Conservation (phyloP, 2,888 invertebrate species). For the Rhyacophila evoluta region DNA sequence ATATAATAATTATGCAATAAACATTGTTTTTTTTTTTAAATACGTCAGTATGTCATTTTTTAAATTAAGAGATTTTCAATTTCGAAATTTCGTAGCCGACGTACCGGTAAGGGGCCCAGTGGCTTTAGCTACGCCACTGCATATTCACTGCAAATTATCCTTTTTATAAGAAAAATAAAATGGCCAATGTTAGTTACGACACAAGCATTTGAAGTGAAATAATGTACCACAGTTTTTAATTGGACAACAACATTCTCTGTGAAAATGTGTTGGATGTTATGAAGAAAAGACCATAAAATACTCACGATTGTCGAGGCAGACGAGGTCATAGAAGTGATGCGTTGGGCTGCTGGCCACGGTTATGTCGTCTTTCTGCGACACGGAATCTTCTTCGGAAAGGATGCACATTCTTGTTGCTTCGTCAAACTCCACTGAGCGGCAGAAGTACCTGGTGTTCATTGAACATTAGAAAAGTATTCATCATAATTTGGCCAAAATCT, state of each 20-base stretch:
- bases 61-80: too few species aligned
- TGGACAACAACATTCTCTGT: not conserved
- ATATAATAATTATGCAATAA: too few species aligned
- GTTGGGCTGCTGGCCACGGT: slow-evolving; percentile 87
- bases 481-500: too few species aligned
- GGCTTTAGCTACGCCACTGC: too few species aligned
- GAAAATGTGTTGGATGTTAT: not conserved
- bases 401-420: slow-evolving; percentile 88
- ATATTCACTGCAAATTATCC: too few species aligned
- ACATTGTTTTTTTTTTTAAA: too few species aligned
- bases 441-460: too few species aligned
- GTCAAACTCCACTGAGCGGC: slow-evolving; percentile 90
- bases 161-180: not conserved
- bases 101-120: too few species aligned
- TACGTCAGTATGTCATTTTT: too few species aligned
- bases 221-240: not conserved
- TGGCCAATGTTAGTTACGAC: slow-evolving; percentile 4
- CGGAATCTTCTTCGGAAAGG: slow-evolving; percentile 92
- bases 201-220: not conserved
- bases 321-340: slow-evolving; percentile 89
- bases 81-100: too few species aligned
- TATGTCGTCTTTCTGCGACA: slow-evolving; percentile 89
- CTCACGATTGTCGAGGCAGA: slow-evolving; percentile 92
- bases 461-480: too few species aligned
- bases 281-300: slow-evolving; percentile 57